These are phyloP conservation scores for Polypedilum vanderplanki DNA, from an alignment of 1,140 invertebrate species.

Conservation along the genomic window DNA sequence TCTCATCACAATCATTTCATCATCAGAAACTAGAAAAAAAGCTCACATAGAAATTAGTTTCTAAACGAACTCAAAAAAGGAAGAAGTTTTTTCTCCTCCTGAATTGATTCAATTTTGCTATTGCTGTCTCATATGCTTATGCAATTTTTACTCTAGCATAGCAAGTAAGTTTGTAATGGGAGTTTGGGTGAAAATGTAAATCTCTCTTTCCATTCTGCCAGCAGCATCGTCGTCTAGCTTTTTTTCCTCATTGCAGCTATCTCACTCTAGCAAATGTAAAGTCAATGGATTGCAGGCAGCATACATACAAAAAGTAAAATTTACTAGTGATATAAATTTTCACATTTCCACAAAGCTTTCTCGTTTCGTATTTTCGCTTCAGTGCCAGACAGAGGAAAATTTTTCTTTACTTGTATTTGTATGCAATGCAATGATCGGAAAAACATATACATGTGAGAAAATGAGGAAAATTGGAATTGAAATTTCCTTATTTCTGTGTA, in stretches of 20 bases:
- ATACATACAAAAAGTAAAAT: neutral
- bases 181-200: neutral
- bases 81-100: neutral
- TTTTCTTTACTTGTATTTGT: neutral
- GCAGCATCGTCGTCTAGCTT: neutral
- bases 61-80: neutral
- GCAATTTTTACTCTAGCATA: neutral
- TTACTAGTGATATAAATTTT: constrained; percentile 14
- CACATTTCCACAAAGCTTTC: constrained; percentile 3
- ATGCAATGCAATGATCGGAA: neutral
- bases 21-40: constrained; percentile 12
- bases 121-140: neutral
- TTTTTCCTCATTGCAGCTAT: neutral
- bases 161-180: constrained; percentile 6
- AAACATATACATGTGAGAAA: neutral
- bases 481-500: neutral
- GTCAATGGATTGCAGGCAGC: neutral
- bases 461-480: neutral
- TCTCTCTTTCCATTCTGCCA: neutral
- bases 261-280: neutral
- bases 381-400: neutral
- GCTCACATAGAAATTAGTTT: neutral
- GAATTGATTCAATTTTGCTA: neutral
- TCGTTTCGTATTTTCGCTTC: neutral
- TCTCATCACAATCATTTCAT: constrained; percentile 5